A percentile compares a stretch with the other conserved stretches of the same genome.
These are phyloP conservation scores for Leucoraja erinaceus DNA, from an alignment of 2,113 vertebrate genomes.

Conservation along the genomic window DNA sequence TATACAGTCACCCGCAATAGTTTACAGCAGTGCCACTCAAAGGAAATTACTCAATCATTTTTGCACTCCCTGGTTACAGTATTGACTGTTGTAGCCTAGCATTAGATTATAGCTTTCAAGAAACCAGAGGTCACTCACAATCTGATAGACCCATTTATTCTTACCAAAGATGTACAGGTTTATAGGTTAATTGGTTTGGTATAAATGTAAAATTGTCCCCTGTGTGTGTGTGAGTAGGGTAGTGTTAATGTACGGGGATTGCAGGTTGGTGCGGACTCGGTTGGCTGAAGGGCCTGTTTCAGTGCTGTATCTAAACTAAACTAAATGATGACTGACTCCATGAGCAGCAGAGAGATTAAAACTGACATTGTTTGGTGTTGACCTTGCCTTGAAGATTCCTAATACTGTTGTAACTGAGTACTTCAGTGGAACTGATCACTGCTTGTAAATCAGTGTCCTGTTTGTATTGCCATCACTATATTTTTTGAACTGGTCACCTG, in stretches of 20 bases:
- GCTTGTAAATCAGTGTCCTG: background rate
- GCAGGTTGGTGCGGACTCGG: too few relatives aligned
- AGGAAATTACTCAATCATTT: too few relatives aligned
- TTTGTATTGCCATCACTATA: background rate
- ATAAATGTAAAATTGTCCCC: too few relatives aligned
- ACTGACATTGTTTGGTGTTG: background rate
- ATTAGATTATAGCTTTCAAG: background rate
- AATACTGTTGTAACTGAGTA: background rate
- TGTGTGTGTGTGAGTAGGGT: too few relatives aligned
- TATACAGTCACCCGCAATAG: too few relatives aligned
- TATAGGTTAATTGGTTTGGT: too few relatives aligned
- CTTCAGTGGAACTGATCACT: background rate
- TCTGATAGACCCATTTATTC: background rate
- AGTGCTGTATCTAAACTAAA: too few relatives aligned
- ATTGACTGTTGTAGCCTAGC: too few relatives aligned
- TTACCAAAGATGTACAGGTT: background rate
- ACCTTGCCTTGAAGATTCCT: background rate
- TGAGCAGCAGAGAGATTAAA: background rate
- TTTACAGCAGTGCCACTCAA: too few relatives aligned
- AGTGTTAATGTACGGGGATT: too few relatives aligned
- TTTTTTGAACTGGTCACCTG: background rate
- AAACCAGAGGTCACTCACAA: background rate
- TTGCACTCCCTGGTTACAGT: too few relatives aligned
- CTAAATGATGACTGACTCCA: background rate
- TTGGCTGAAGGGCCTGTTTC: too few relatives aligned